Conservation (phyloP, 2,797 vertebrate species). For the Pampus argenteus region DNA sequence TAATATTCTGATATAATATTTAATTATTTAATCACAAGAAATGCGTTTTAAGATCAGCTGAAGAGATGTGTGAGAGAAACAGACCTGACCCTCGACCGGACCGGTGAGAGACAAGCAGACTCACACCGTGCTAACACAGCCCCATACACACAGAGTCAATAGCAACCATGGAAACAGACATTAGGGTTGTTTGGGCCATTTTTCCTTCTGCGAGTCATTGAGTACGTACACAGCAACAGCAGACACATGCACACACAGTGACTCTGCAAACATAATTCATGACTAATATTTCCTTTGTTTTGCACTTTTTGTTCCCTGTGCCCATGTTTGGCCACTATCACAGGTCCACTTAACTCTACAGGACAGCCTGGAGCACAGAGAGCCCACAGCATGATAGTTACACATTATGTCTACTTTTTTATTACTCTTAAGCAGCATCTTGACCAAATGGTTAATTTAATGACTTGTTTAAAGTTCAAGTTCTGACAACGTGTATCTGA, state of each 20-base stretch:
- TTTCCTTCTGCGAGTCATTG: conserved; percentile 9
- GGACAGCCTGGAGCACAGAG: not conserved
- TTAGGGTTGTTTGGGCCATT: conserved; percentile 35
- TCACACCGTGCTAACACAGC: conserved; percentile 51
- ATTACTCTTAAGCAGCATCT: not conserved
- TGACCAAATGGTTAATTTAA: not conserved
- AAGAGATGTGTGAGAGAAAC: conserved; percentile 10
- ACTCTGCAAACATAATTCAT: conserved; percentile 58
- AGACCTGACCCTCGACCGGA: not conserved
- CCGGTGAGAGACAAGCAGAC: conserved; percentile 21
- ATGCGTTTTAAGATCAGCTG: not conserved
- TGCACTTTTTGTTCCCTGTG: conserved; percentile 41
- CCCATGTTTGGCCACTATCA: conserved; percentile 38
- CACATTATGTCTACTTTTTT: not conserved
- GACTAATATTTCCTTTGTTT: conserved; percentile 65
- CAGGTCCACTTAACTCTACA: conserved; percentile 6
- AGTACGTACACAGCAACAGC: not conserved
- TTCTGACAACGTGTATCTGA: too few relatives aligned
- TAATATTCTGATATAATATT: not conserved
- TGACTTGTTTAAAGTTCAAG: not conserved
- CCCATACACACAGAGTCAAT: conserved; percentile 70
- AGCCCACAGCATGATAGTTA: not conserved
- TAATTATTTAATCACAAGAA: not conserved
- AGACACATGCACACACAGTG: not conserved
- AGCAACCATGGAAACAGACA: conserved; percentile 70